Conservation (phyloP, 2,888 invertebrate genomes). For the Lycocerus yunnanus region DNA sequence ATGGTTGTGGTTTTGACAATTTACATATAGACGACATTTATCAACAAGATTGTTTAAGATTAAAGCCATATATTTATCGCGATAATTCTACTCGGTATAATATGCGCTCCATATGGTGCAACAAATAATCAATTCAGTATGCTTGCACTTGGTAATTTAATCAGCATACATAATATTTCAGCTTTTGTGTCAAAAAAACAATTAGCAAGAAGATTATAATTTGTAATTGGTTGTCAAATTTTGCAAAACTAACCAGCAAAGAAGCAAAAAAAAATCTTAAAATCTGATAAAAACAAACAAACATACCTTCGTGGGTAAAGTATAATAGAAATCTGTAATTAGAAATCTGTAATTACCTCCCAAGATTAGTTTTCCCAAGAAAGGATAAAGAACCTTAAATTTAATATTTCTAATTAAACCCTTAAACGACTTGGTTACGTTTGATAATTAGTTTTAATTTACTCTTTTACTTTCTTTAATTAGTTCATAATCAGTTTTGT, state of each 20-base stretch:
- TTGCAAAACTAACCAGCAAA: background rate
- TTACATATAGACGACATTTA: conserved; percentile 2
- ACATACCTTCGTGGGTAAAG: background rate
- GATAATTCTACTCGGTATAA: background rate
- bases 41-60: conserved; percentile 1
- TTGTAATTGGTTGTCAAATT: background rate
- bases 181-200: background rate
- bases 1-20: conserved; percentile 1
- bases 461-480: background rate
- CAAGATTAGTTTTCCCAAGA: background rate
- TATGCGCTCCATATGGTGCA: background rate
- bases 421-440: background rate
- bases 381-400: background rate
- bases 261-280: background rate
- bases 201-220: background rate
- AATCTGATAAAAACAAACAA: background rate
- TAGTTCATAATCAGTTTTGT: background rate
- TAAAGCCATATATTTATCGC: background rate
- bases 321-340: background rate
- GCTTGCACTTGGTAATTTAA: background rate
- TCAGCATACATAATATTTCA: background rate
- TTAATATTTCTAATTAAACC: background rate
- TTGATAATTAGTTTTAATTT: background rate
- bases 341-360: background rate
- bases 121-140: background rate